Evolutionary conservation across 2,797 vertebrate genomes (phyloP).

Genomic region (Rousettus madagascariensis): DNA sequence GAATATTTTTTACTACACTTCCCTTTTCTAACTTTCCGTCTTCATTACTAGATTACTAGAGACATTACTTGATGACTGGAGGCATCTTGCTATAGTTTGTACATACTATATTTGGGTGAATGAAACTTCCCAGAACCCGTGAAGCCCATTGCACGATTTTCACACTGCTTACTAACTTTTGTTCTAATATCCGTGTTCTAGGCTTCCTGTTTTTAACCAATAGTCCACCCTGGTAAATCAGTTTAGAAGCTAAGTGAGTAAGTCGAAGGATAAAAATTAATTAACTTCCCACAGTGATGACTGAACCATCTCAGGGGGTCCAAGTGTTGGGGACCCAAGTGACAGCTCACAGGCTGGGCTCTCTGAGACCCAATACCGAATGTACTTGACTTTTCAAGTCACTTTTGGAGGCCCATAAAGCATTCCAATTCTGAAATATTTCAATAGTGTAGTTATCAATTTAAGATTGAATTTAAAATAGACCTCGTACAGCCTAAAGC

Average conservation of each 20-base stretch:
- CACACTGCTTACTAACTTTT: not conserved
- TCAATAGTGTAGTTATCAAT: not conserved
- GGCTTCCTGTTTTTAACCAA: not conserved
- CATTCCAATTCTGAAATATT: not conserved
- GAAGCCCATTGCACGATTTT: not conserved
- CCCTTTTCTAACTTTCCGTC: not conserved
- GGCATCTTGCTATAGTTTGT: not conserved
- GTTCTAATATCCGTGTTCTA: not conserved
- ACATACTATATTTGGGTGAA: not conserved
- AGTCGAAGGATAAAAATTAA: not conserved
- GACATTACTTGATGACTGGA: not conserved
- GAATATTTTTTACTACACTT: not conserved
- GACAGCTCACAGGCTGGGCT: not conserved
- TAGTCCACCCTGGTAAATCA: not conserved
- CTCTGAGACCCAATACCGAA: not conserved
- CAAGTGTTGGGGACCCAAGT: not conserved
- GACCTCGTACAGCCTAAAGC: not conserved
- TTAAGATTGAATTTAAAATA: not conserved
- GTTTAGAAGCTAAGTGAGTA: not conserved
- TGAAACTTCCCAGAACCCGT: not conserved
- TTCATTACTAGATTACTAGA: not conserved
- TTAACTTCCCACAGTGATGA: not conserved
- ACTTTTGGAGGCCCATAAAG: not conserved
- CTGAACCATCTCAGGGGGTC: not conserved
- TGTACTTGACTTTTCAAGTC: not conserved